These are phyloP conservation scores for Drosophila neutralis DNA, from an alignment of 2,888 invertebrate species.

Conservation along the genomic window DNA sequence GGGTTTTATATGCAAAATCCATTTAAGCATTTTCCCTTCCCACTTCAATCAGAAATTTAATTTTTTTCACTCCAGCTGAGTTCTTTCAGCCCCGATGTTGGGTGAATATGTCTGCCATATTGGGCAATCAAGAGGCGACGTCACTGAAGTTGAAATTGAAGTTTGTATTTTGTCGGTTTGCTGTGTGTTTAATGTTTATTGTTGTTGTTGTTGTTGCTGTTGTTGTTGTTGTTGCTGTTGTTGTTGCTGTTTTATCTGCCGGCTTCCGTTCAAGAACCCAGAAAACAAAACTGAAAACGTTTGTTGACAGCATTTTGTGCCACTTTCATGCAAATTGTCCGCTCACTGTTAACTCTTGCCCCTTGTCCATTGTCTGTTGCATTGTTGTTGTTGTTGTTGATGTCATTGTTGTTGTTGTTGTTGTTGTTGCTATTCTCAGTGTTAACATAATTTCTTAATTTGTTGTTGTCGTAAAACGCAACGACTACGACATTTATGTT, in stretches of 20 bases:
- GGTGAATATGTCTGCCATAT: conserved; percentile 60
- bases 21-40: conserved; percentile 54
- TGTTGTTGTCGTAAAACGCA: conserved; percentile 46
- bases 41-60: conserved; percentile 76
- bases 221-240: conserved; percentile 23
- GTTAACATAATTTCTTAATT: conserved; percentile 72
- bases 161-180: conserved; percentile 39
- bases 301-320: conserved; percentile 66
- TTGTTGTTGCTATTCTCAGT: conserved; percentile 29
- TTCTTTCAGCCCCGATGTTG: conserved; percentile 21
- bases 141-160: conserved; percentile 43
- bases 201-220: conserved; percentile 27
- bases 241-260: conserved; percentile 48
- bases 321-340: conserved; percentile 79
- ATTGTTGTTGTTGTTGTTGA: conserved; percentile 5
- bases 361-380: conserved; percentile 15
- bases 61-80: conserved; percentile 8
- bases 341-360: conserved; percentile 50
- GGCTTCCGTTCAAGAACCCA: conserved; percentile 68
- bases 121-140: conserved; percentile 55
- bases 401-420: conserved; percentile 5
- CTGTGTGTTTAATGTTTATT: conserved; percentile 9
- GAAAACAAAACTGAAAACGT: conserved; percentile 49
- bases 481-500: conserved; percentile 37
- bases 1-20: conserved; percentile 72